Base-by-base conservation (phyloP, 2,888 invertebrate genomes). In the Diarsia mendica region DNA sequence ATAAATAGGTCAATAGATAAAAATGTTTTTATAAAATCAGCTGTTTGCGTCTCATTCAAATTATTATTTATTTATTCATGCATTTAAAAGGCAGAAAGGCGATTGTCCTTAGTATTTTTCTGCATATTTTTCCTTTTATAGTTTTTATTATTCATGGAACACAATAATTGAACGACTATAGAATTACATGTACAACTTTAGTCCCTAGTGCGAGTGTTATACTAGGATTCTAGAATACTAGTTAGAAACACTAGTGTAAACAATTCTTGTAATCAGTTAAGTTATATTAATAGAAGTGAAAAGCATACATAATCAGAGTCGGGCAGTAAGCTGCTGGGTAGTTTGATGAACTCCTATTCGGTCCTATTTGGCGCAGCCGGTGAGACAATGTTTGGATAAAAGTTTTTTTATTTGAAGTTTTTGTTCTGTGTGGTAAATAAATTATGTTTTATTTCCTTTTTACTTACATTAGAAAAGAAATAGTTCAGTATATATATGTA, bases 1-100 rank as follows among this genome's bases (percentile, higher is more conserved):
- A 63, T 55, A 75, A 60, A 77, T 82, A 79, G 82, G 82, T 79
- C 79, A 65, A 53, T 9, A 49, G 79, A 79, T 79, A 79, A 77
- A 67, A 64, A 67, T 81, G n/a, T 49, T 49, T 48, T 46, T 69
- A 61, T 55, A 44, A 13, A 58, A 77, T 60, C 80, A 53, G 80
- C 64, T 80, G 80, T 28, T 64, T 13, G 23, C 11, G 15, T 18
- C 4, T 61, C 33, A n/a, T n/a, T 58, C 4, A 20, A 53, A 53
- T 61, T 3, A 28, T 55, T 44, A 63, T 55, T 15, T 70, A 69
- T 11, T 23, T 76, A 63, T 18, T 49, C 39, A 63, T 44, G 48
- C 44, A n/a, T 55, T 49, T 48, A 18, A 55, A 72, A 55, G 2
- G 55, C 20, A 44, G n/a, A 55, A 49, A 15, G 49, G 33, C 15